Evolutionary conservation across 2,888 invertebrate genomes (phyloP).

Genomic region (Thera britannica): DNA sequence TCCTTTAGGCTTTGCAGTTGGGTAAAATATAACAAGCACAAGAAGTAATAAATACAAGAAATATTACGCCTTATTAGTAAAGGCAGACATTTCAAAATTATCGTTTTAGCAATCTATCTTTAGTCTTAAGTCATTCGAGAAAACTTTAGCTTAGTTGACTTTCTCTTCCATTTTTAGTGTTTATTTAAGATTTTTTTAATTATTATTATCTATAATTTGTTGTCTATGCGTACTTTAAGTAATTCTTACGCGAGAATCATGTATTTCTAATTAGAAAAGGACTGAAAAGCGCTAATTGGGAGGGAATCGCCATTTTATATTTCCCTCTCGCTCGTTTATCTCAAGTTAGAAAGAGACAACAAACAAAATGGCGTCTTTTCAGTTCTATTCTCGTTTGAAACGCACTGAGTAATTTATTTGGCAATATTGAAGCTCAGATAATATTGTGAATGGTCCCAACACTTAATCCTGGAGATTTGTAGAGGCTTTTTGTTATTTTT

Average conservation of each 20-base stretch:
- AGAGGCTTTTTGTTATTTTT: conserved; percentile 72
- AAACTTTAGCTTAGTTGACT: conserved; percentile 76
- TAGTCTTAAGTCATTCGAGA: conserved; percentile 59
- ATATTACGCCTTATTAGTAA: neutral
- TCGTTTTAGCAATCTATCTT: conserved; percentile 42
- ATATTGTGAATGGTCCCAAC: conserved; percentile 56
- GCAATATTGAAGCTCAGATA: conserved; percentile 60
- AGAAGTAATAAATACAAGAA: conserved; percentile 5
- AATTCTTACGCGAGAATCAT: conserved; percentile 47
- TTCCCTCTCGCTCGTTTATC: neutral
- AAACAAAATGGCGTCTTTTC: conserved; percentile 9
- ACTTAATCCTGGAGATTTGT: conserved; percentile 69
- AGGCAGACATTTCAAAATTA: conserved; percentile 30
- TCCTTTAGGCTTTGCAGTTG: neutral
- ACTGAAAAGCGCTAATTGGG: conserved; percentile 11
- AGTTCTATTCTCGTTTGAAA: conserved; percentile 1
- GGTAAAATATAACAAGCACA: conserved; percentile 28
- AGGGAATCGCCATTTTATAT: conserved; percentile 1
- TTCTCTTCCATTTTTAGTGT: conserved; percentile 78
- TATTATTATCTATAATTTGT: conserved; percentile 69
- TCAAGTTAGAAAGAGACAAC: conserved; percentile 2
- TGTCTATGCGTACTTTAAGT: conserved; percentile 63
- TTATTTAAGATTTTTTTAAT: conserved; percentile 74
- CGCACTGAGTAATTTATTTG: conserved; percentile 64
- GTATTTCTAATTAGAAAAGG: conserved; percentile 13